Base-by-base conservation (phyloP, 2,797 vertebrate genomes). In the Capromys pilorides region DNA sequence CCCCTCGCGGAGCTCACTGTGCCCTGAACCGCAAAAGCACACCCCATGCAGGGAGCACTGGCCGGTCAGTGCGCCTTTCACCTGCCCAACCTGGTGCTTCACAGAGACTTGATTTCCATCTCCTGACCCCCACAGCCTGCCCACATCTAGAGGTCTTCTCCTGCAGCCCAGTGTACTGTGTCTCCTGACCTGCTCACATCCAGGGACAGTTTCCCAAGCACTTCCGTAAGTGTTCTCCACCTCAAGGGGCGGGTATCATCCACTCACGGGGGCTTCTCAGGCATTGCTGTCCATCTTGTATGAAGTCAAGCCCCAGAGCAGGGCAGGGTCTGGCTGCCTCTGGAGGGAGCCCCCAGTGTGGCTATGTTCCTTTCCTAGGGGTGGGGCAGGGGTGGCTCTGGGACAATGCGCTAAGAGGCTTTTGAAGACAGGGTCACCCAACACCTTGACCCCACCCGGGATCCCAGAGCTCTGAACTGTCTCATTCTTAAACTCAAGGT, bases 311-410 rank as follows among this genome's bases (percentile, higher is more conserved):
- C 21, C 31, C 0, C 1, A 79, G 49, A 26, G 0, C 51, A 77
- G 22, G 5, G 3, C 12, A 1, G 13, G 81, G 33, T 49, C 2
- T 14, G 64, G 86, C 10, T 80, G 57, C 96, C 96, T 19, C 96
- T 97, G 97, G 97, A 33, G 96, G 98, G 97, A 89, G 97, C 94
- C 93, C 96, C 75, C 73, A 87, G 86, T 4, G 3, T 49, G 39
- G 62, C 81, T 89, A 92, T 45, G 66, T 39, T 39, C 8, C 79
- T 67, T 61, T 33, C 11, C 67, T 33, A 31, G 16, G n/a, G 49
- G 3, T 5, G 73, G 62, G 49, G 7, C 54, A 1, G 4, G 24
- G 19, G 45, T 84, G 61, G 26, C 0, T 90, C 92, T 69, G 73
- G 93, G n/a, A 75, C 86, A 67, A 64, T 51, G 33, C n/a, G 91